A percentile compares a stretch with the other conserved stretches of the same genome.
Evolutionary conservation across 1,140 invertebrate species (phyloP).

Genomic region (Sycobia sp.): DNA sequence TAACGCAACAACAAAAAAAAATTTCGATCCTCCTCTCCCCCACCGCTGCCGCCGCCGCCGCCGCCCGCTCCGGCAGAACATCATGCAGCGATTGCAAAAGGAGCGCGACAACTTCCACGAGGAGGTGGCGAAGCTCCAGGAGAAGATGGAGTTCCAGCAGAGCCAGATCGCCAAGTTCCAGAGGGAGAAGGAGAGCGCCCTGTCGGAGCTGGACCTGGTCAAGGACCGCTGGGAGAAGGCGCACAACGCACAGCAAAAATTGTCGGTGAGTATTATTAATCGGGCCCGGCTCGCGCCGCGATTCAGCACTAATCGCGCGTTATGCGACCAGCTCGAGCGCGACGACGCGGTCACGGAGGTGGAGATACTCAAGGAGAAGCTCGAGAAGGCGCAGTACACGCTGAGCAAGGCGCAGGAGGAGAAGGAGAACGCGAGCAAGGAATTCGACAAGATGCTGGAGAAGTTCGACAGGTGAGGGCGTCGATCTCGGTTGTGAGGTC

Average conservation of each 20-base stretch:
- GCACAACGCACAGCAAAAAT: constrained; percentile 80
- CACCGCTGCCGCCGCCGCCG: too few species aligned
- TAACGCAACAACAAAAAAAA: too few species aligned
- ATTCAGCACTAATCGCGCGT: too few species aligned
- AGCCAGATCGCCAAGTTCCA: constrained; percentile 81
- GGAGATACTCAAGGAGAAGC: constrained; percentile 85
- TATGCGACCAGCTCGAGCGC: constrained; percentile 85
- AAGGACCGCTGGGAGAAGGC: constrained; percentile 89
- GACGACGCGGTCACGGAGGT: constrained; percentile 84
- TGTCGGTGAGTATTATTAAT: constrained; percentile 68
- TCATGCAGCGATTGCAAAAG: constrained; percentile 81
- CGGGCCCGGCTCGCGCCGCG: too few species aligned
- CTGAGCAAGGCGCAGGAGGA: constrained; percentile 84
- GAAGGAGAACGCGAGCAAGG: constrained; percentile 84
- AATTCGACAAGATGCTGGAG: constrained; percentile 89
- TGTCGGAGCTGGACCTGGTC: constrained; percentile 83
- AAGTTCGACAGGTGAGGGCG: constrained; percentile 84
- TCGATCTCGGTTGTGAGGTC: too few species aligned
- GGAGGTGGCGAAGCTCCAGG: constrained; percentile 80
- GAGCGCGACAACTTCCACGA: constrained; percentile 81
- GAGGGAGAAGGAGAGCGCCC: constrained; percentile 80
- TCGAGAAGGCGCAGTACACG: constrained; percentile 82
- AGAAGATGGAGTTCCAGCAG: constrained; percentile 78
- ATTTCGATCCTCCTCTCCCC: too few species aligned
- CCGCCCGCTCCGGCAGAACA: too few species aligned